Conservation (phyloP, 2,888 invertebrate species). For the Ophonus ardosiacus region DNA sequence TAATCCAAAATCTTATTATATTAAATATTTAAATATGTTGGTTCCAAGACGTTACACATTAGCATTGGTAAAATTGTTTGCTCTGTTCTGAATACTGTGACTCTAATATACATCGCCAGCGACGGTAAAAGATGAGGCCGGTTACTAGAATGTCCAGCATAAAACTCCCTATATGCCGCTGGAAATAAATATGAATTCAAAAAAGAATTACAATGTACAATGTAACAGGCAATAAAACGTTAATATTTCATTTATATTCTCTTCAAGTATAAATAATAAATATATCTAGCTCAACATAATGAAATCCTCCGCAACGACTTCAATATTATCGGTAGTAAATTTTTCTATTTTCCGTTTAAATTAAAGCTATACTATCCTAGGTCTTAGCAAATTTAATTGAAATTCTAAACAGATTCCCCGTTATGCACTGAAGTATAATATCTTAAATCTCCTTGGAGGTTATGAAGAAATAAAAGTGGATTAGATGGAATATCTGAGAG, state of each 20-base stretch:
- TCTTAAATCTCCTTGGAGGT: conserved; percentile 16
- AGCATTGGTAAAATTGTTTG: too few species aligned
- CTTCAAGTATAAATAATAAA: background rate
- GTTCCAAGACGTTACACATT: too few species aligned
- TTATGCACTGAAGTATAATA: conserved; percentile 1
- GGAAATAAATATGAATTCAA: too few species aligned
- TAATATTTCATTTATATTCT: conserved; percentile 35
- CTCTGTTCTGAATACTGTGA: too few species aligned
- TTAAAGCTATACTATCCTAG: conserved; percentile 11
- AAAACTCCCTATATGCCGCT: too few species aligned
- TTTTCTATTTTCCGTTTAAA: conserved; percentile 28
- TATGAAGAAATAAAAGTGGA: conserved; percentile 14
- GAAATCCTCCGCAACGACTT: conserved; percentile 21
- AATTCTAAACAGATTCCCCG: conserved; percentile 30
- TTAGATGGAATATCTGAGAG: background rate
- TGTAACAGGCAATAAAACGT: background rate
- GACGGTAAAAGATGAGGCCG: too few species aligned
- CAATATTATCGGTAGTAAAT: conserved; percentile 38
- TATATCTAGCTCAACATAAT: conserved; percentile 24
- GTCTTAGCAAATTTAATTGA: conserved; percentile 19
- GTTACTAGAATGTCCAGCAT: too few species aligned
- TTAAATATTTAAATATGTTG: too few species aligned
- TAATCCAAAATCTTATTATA: too few species aligned
- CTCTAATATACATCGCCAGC: too few species aligned
- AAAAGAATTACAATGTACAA: background rate